Conservation (phyloP, 2,888 invertebrate species). For the Lathronympha strigana region DNA sequence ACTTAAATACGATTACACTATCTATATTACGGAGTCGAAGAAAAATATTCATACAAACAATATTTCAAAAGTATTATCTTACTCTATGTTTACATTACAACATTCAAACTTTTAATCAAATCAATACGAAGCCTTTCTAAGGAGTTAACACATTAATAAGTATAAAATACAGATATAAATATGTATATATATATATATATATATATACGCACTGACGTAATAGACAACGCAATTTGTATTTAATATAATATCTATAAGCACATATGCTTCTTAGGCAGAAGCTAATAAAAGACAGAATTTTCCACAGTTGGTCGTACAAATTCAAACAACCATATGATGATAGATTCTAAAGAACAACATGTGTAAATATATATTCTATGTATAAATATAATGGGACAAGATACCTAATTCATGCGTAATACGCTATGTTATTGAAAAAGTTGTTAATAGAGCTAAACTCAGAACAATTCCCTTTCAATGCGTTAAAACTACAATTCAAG, state of each 20-base stretch:
- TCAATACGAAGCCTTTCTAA: conserved; percentile 33
- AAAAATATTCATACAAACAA: conserved; percentile 27
- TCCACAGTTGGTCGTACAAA: conserved; percentile 8
- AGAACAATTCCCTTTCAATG: conserved; percentile 28
- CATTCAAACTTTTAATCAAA: conserved; percentile 51
- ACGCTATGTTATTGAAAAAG: conserved; percentile 10
- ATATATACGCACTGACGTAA: neutral
- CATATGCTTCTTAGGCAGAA: conserved; percentile 15
- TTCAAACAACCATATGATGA: conserved; percentile 29
- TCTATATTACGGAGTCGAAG: conserved; percentile 7
- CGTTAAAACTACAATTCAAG: conserved; percentile 27
- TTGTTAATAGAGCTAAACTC: conserved; percentile 17
- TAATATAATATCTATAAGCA: conserved; percentile 15
- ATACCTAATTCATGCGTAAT: conserved; percentile 12
- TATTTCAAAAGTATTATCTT: conserved; percentile 15
- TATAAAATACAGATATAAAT: conserved; percentile 11
- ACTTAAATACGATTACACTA: conserved; percentile 53
- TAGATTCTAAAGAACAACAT: conserved; percentile 24
- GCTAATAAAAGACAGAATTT: conserved; percentile 11
- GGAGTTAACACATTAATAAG: conserved; percentile 21
- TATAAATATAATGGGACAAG: conserved; percentile 22
- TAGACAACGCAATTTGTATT: conserved; percentile 16
- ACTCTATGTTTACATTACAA: conserved; percentile 41
- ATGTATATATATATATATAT: too few species aligned
- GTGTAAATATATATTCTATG: conserved; percentile 34